These are phyloP conservation scores for Furnarius figulus DNA, from an alignment of 2,113 vertebrate species.

Conservation along the genomic window DNA sequence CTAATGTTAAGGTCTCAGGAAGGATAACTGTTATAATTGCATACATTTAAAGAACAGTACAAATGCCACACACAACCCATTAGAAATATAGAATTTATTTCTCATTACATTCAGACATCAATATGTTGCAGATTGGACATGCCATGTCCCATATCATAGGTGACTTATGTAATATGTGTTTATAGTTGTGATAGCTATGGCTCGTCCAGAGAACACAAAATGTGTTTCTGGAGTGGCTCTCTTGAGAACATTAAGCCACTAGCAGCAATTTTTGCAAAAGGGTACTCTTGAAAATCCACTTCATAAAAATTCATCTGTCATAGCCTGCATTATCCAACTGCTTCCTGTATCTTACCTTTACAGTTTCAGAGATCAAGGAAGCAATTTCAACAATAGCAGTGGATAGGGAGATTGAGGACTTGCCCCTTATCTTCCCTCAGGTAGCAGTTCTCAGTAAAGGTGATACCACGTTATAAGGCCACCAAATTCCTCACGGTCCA, in stretches of 20 bases:
- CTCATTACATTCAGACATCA: conserved; percentile 64
- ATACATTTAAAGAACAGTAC: background rate
- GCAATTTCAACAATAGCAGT: background rate
- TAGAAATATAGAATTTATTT: conserved; percentile 86
- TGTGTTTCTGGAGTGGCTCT: background rate
- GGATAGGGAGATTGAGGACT: background rate
- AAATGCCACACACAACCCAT: conserved; percentile 18
- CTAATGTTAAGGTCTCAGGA: background rate
- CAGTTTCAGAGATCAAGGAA: background rate
- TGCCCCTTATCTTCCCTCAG: background rate
- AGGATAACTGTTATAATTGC: background rate
- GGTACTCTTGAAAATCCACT: background rate
- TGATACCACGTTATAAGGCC: background rate
- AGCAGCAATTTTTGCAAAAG: background rate
- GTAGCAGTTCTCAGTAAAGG: background rate
- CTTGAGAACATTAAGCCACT: background rate
- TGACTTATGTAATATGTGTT: background rate
- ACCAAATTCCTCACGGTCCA: background rate
- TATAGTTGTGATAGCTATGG: background rate
- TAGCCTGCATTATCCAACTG: background rate
- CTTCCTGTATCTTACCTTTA: background rate
- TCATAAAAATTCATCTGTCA: background rate
- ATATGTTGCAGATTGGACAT: background rate
- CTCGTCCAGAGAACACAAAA: background rate
- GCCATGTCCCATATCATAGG: background rate